Percentiles rank a stretch among this genome's conserved stretches.
These are phyloP conservation scores for Pantherophis alleghaniensis DNA, from an alignment of 2,797 vertebrate species.

Conservation along the genomic window DNA sequence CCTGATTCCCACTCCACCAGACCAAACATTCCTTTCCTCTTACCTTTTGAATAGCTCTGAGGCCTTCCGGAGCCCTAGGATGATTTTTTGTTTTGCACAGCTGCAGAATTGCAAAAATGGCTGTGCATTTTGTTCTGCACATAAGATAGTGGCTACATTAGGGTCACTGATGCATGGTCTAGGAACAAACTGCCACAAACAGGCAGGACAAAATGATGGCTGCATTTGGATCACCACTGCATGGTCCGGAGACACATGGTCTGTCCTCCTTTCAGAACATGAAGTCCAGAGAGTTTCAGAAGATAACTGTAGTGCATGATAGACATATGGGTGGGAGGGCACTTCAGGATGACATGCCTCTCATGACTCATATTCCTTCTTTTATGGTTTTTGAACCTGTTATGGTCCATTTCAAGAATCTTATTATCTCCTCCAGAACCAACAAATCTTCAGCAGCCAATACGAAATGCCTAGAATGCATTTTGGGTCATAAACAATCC, in stretches of 20 bases:
- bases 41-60: background rate
- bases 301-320: background rate
- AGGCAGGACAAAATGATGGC: background rate
- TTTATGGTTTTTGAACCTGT: background rate
- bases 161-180: background rate
- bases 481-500: background rate
- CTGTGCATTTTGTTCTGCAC: background rate
- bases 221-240: background rate
- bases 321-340: background rate
- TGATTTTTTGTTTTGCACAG: background rate
- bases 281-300: background rate
- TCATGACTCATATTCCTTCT: background rate
- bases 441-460: background rate
- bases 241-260: background rate
- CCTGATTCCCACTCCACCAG: background rate
- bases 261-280: background rate
- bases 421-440: background rate
- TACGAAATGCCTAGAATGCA: background rate
- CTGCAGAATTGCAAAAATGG: background rate
- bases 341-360: background rate
- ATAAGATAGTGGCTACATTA: background rate
- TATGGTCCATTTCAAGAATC: background rate
- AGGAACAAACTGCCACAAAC: background rate
- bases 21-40: background rate
- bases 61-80: background rate